phyloP scores from a whole-genome alignment of 2,888 invertebrate species.

The Ennomos quercinarius region DNA sequence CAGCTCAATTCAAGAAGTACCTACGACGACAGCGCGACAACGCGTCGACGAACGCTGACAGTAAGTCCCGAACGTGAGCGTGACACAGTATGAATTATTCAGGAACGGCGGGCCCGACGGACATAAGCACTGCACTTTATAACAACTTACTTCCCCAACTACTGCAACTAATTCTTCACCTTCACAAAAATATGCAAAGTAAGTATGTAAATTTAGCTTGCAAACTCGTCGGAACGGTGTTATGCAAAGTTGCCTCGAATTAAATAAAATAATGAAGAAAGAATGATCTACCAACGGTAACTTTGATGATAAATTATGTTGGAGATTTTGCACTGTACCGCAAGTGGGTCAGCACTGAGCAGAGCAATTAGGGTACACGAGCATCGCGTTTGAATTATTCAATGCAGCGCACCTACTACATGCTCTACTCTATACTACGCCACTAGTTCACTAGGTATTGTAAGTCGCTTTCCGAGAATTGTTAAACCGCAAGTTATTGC shows the following conservation, averaged over 20 bases:
- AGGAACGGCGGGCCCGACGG: conserved; percentile 55
- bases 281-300: conserved; percentile 25
- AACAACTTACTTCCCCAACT: conserved; percentile 38
- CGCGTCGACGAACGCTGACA: conserved; percentile 25
- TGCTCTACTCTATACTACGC: conserved; percentile 46
- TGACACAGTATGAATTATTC: conserved; percentile 69
- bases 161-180: conserved; percentile 12
- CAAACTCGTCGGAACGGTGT: conserved; percentile 21
- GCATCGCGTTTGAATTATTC: conserved; percentile 57
- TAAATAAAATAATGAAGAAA: conserved; percentile 19
- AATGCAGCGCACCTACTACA: conserved; percentile 57
- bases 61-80: conserved; percentile 66
- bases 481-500: conserved; percentile 43
- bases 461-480: conserved; percentile 50
- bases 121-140: conserved; percentile 43
- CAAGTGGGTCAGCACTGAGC: conserved; percentile 45
- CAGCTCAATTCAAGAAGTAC: conserved; percentile 41
- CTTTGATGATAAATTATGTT: conserved; percentile 42
- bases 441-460: conserved; percentile 46
- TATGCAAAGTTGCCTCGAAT: conserved; percentile 24
- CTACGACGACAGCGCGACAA: too few species aligned
- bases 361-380: conserved; percentile 33
- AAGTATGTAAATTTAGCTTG: conserved; percentile 23
- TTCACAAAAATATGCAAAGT: conserved; percentile 24
- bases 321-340: conserved; percentile 44